These are phyloP conservation scores for Passer montanus DNA, from an alignment of 2,113 vertebrate species.

Conservation along the genomic window DNA sequence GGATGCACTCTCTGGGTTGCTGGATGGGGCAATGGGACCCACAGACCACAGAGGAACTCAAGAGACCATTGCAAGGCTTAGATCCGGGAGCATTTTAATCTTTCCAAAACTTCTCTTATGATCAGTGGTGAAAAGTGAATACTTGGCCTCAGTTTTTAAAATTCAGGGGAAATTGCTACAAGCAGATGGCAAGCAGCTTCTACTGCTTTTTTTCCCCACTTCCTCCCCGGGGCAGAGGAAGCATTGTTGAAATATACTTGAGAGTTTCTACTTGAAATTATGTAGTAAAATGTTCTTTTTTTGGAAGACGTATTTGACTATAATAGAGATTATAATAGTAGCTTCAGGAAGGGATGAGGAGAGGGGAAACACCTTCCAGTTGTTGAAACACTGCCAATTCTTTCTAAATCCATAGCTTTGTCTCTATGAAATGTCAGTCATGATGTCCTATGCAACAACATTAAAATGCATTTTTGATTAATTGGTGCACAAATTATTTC, in stretches of 20 bases:
- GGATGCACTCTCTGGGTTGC: background rate
- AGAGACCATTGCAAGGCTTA: background rate
- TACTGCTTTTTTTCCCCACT: background rate
- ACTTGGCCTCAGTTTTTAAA: background rate
- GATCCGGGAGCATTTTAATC: background rate
- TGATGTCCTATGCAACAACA: background rate
- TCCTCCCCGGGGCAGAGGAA: background rate
- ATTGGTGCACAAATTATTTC: constrained; percentile 41
- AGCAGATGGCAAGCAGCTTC: constrained; percentile 23
- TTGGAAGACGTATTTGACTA: background rate
- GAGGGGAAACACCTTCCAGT: background rate
- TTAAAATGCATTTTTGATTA: constrained; percentile 36
- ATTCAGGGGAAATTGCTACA: background rate
- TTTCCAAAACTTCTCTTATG: background rate
- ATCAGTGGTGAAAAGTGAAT: background rate
- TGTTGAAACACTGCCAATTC: background rate
- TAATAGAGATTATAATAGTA: background rate
- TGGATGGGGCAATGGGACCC: background rate
- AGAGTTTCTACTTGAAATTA: background rate
- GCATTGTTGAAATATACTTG: background rate
- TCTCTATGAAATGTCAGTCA: background rate
- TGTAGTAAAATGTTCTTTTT: background rate
- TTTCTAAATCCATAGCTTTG: background rate
- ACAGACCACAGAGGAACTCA: background rate
- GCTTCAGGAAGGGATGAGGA: background rate